Evolutionary conservation across 2,888 invertebrate species (phyloP).

Genomic region (Pemphredon lugubris): DNA sequence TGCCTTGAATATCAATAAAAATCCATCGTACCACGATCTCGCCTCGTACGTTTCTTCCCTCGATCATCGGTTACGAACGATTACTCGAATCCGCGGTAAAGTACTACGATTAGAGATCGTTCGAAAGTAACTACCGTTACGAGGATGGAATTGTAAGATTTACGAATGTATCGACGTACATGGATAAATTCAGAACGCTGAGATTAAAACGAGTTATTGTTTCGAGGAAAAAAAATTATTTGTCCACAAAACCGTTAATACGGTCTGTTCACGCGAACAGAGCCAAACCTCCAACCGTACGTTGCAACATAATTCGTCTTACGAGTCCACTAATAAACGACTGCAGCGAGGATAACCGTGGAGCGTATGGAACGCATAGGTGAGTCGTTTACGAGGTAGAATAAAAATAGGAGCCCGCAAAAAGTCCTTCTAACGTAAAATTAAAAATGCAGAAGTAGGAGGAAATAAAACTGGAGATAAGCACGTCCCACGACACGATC

Average conservation of each 20-base stretch:
- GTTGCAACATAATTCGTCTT: constrained; percentile 17
- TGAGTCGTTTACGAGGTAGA: constrained; percentile 42
- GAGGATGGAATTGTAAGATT: too few species aligned
- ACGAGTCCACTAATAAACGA: constrained; percentile 36
- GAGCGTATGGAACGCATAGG: too few species aligned
- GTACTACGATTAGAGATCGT: too few species aligned
- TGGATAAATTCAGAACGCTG: constrained; percentile 20
- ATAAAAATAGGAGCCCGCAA: constrained; percentile 22
- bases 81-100: too few species aligned
- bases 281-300: background rate
- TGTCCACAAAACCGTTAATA: constrained; percentile 33
- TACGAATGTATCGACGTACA: too few species aligned
- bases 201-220: constrained; percentile 13
- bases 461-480: constrained; percentile 30
- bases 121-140: too few species aligned
- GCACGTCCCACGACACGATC: background rate
- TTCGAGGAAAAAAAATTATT: constrained; percentile 31
- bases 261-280: constrained; percentile 32
- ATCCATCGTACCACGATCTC: background rate
- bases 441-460: constrained; percentile 23
- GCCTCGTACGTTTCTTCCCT: too few species aligned
- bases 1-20: constrained; percentile 33
- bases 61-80: too few species aligned
- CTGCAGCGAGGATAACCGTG: constrained; percentile 39
- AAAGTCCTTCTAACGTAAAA: constrained; percentile 14